phyloP scores from a whole-genome alignment of 2,113 vertebrate species.

The Loxodonta africana region DNA sequence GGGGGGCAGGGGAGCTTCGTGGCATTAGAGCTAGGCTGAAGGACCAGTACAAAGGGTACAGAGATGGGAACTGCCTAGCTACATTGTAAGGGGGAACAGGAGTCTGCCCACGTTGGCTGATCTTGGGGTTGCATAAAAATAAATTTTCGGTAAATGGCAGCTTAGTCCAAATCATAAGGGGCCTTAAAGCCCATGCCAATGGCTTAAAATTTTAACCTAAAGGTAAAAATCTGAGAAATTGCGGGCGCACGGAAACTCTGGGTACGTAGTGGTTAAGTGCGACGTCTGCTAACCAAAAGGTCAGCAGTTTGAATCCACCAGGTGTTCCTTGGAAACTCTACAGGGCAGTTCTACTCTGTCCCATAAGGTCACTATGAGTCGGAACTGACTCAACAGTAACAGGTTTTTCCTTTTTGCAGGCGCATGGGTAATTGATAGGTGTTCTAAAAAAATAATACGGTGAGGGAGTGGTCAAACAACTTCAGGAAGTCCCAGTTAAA shows the following conservation, averaged over 20 bases:
- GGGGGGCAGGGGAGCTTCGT: neutral
- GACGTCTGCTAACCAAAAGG: no score
- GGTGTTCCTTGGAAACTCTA: no score
- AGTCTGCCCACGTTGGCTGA: neutral
- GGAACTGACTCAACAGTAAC: no score
- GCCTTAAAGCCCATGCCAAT: neutral
- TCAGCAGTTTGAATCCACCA: no score
- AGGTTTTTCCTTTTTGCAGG: no score
- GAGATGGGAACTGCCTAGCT: neutral
- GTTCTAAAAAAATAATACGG: neutral
- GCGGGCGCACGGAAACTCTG: neutral
- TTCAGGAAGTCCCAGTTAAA: neutral
- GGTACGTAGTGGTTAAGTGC: no score
- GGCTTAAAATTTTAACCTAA: neutral
- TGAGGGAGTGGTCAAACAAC: neutral
- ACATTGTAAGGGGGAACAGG: neutral
- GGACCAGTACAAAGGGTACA: neutral
- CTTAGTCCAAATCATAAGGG: neutral
- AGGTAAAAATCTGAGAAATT: neutral
- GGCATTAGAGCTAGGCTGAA: neutral
- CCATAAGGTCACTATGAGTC: no score
- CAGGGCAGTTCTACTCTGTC: no score
- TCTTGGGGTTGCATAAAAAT: neutral
- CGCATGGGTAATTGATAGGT: neutral
- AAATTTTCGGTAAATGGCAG: neutral